Base-by-base conservation (phyloP, 2,888 invertebrate species). In the Hydriomena furcata region DNA sequence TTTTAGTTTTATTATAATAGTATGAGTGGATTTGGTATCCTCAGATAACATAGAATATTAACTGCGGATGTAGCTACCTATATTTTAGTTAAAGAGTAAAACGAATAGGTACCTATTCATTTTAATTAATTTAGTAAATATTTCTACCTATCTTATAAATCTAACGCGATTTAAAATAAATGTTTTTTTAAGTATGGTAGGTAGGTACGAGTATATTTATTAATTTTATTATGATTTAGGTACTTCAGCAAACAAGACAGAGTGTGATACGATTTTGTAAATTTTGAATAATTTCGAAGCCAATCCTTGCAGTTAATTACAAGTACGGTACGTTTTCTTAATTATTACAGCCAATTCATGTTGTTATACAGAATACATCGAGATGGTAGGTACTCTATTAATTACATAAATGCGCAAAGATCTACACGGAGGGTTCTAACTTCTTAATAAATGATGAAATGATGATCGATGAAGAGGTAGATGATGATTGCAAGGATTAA, bases 361-460 rank as follows among this genome's bases (percentile, higher is more conserved):
- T 30, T 24, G 45, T 11, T 31, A 35, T 28, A 38, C 44, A 43
- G 37, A 43, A 44, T 31, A 50, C 42, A 30, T 17, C 21, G 24
- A 25, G 31, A 17, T n/a, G n/a, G n/a, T 31, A 8, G 1, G 13
- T 32, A 32, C n/a, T 23, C 4, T 11, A 34, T 23, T 5, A 13
- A 30, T 24, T 20, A 4, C 10, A 17, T 13, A 7, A n/a, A 40
- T 31, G 47, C 34, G 38, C 12, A n/a, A 12, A 31, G 2, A 25
- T 31, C 42, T 50, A 49, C 42, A 27, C n/a, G 11, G 7, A 12
- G 44, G 46, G 41, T 7, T 37, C 7, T 2, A 8, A 28, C 4
- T 24, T 10, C 2, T 32, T 20, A 1, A 35, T 11, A 41, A 42
- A 46, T 23, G 42, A 46, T 28, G 12, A 43, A 46, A 46, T 30